Conservation (phyloP, 2,113 vertebrate species). For the Daubentonia madagascariensis region DNA sequence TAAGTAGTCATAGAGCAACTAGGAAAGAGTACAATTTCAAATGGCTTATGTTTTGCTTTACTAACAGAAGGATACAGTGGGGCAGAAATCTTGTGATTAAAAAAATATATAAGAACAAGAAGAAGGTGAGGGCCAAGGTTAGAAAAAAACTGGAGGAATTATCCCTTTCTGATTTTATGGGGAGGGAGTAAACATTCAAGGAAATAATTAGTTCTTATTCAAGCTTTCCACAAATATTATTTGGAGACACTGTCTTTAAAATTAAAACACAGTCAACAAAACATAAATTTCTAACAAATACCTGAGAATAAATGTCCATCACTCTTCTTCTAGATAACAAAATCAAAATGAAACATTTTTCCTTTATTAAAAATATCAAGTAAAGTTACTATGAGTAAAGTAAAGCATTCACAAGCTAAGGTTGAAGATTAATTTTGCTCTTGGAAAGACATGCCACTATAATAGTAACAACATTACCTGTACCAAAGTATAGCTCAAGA, state of each 20-base stretch:
- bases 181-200: neutral
- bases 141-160: neutral
- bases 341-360: neutral
- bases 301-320: neutral
- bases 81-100: neutral
- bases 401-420: neutral
- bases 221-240: neutral
- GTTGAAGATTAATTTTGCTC: conserved; percentile 6
- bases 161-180: neutral
- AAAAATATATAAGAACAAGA: neutral
- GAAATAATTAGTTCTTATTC: neutral
- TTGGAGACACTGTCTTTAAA: neutral
- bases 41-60: neutral
- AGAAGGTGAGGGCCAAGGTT: neutral
- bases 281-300: neutral
- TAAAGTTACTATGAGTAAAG: neutral
- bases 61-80: neutral
- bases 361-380: neutral
- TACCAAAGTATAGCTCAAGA: neutral
- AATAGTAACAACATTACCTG: neutral
- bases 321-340: neutral
- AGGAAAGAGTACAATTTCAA: neutral
- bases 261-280: conserved; percentile 6
- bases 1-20: neutral
- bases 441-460: neutral